phyloP scores from a whole-genome alignment of 37 sponge, comb jelly and placozoan species.

The Agelas oroides region DNA sequence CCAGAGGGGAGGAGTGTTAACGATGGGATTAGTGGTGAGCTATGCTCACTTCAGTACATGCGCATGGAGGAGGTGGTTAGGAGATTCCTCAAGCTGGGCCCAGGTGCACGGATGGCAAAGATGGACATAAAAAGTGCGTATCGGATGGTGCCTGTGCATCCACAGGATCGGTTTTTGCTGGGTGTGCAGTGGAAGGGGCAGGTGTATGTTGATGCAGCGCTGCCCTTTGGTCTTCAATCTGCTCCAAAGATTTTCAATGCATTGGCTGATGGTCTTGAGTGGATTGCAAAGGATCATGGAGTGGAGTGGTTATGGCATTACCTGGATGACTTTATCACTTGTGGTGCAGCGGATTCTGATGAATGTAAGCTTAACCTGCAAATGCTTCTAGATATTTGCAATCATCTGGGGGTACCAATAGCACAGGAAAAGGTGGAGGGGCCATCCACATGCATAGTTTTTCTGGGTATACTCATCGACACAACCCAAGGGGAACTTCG shows the following conservation, averaged over 20 bases:
- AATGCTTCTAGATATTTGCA: neutral
- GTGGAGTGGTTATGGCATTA: neutral
- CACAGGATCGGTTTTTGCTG: neutral
- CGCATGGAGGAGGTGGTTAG: too few relatives aligned
- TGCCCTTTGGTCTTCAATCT: too few relatives aligned
- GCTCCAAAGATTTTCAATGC: slow-evolving; percentile 10
- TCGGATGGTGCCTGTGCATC: too few relatives aligned
- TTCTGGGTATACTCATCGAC: slow-evolving; percentile 10
- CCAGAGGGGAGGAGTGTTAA: too few relatives aligned
- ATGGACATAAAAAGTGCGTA: too few relatives aligned
- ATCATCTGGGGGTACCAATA: neutral
- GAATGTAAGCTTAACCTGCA: neutral
- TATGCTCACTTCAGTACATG: too few relatives aligned
- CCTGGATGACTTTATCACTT: neutral
- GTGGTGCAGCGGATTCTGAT: neutral
- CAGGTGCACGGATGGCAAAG: too few relatives aligned
- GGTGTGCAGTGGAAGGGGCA: neutral
- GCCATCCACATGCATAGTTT: too few relatives aligned
- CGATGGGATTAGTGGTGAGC: too few relatives aligned
- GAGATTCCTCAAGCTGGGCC: too few relatives aligned
- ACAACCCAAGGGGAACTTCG: neutral
- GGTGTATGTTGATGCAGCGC: neutral
- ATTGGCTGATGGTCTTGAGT: slow-evolving; percentile 16
- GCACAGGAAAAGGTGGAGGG: too few relatives aligned
- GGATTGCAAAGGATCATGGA: neutral